Conservation (phyloP, 2,888 invertebrate genomes). For the Polydrusus cervinus region DNA sequence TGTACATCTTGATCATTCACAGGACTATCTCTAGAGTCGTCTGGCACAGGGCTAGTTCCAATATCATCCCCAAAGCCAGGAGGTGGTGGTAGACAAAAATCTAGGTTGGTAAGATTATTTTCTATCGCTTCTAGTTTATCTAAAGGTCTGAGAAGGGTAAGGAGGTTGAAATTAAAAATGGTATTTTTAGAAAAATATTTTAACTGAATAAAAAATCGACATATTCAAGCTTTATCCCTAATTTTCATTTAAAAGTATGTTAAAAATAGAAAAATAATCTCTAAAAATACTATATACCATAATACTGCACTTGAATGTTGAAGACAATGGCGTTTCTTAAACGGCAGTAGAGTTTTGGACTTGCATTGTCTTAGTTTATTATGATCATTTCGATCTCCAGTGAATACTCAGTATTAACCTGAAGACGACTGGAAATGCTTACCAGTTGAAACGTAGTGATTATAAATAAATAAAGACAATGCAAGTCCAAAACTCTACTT, state of each 20-base stretch:
- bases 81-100: conserved; percentile 51
- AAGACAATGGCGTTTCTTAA: too few relatives aligned
- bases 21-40: conserved; percentile 11
- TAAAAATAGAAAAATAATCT: too few relatives aligned
- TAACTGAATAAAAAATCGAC: not conserved
- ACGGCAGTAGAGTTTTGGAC: too few relatives aligned
- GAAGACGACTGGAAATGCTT: too few relatives aligned
- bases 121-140: conserved; percentile 10
- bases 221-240: not conserved
- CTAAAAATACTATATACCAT: too few relatives aligned
- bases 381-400: too few relatives aligned
- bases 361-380: too few relatives aligned
- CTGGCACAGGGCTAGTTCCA: not conserved
- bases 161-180: not conserved
- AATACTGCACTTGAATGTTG: too few relatives aligned
- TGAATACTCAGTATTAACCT: too few relatives aligned
- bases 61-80: conserved; percentile 57
- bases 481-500: too few relatives aligned
- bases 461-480: too few relatives aligned
- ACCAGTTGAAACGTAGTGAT: too few relatives aligned
- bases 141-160: conserved; percentile 30
- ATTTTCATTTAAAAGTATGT: not conserved
- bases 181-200: not conserved
- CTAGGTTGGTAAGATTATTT: not conserved
- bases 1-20: not conserved